phyloP scores from a whole-genome alignment of 2,888 invertebrate genomes.

The Meiosimyza decipiens region DNA sequence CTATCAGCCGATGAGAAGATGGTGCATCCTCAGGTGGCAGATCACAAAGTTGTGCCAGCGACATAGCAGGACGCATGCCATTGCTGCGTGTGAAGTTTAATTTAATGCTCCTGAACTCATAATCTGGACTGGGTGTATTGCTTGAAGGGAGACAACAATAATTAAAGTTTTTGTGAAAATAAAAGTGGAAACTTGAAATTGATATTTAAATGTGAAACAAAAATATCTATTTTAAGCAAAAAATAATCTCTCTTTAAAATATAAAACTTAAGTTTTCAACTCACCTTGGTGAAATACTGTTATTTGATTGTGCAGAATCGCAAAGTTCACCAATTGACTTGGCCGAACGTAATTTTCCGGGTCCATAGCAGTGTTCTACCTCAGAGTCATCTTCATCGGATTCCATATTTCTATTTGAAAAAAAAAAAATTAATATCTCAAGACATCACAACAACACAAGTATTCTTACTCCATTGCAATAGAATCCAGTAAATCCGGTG shows the following conservation, averaged over 20 bases:
- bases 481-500: slow-evolving; percentile 73
- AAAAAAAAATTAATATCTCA: slow-evolving; percentile 6
- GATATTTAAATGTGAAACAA: too few relatives aligned
- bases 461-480: slow-evolving; percentile 70
- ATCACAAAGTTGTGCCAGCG: slow-evolving; percentile 76
- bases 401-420: slow-evolving; percentile 53
- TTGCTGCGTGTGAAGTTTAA: slow-evolving; percentile 57
- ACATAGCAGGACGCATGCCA: slow-evolving; percentile 75
- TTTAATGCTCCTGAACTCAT: slow-evolving; percentile 42
- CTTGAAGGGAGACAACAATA: slow-evolving; percentile 39
- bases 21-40: slow-evolving; percentile 76
- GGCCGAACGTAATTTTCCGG: slow-evolving; percentile 73
- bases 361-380: slow-evolving; percentile 72
- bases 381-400: slow-evolving; percentile 73
- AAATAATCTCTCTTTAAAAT: too few relatives aligned
- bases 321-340: slow-evolving; percentile 77
- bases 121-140: slow-evolving; percentile 57
- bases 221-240: too few relatives aligned
- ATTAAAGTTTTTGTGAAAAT: too few relatives aligned
- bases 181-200: too few relatives aligned
- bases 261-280: neutral
- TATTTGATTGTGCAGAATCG: slow-evolving; percentile 68
- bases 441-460: neutral
- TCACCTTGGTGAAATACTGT: slow-evolving; percentile 54
- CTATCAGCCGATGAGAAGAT: slow-evolving; percentile 78